A percentile compares a stretch with the other conserved stretches of the same genome.
Evolutionary conservation across 2,888 invertebrate genomes (phyloP).

Genomic region (Emmelina monodactyla): DNA sequence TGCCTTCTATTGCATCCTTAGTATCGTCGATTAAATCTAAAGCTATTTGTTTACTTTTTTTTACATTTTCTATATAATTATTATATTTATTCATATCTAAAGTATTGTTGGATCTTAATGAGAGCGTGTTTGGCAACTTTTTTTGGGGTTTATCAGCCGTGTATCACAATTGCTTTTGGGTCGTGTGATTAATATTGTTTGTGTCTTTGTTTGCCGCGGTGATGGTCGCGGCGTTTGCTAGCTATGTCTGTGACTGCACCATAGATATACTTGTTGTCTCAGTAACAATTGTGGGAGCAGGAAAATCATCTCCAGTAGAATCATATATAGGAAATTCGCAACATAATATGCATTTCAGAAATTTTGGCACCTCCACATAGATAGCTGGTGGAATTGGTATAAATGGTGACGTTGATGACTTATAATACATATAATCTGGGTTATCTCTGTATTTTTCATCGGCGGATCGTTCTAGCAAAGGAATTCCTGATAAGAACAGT

Average conservation of each 20-base stretch:
- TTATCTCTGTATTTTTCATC: constrained; percentile 90
- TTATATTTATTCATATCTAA: constrained; percentile 56
- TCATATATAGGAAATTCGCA: constrained; percentile 92
- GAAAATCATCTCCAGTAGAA: constrained; percentile 71
- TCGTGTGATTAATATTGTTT: constrained; percentile 11
- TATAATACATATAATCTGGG: constrained; percentile 87
- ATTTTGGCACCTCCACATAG: constrained; percentile 85
- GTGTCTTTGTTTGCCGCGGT: constrained; percentile 43
- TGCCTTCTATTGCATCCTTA: constrained; percentile 37
- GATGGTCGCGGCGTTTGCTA: constrained; percentile 57
- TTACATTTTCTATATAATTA: constrained; percentile 50
- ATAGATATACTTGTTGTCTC: constrained; percentile 76
- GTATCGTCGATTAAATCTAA: constrained; percentile 48
- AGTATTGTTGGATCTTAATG: constrained; percentile 51
- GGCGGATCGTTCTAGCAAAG: constrained; percentile 83
- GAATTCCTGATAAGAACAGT: constrained; percentile 90
- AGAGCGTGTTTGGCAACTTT: constrained; percentile 52
- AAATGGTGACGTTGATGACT: constrained; percentile 86
- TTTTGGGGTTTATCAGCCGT: constrained; percentile 46
- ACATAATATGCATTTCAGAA: constrained; percentile 83
- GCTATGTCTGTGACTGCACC: constrained; percentile 77
- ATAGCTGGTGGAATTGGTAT: constrained; percentile 88
- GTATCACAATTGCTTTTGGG: constrained; percentile 60
- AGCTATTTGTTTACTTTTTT: constrained; percentile 43
- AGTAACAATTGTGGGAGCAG: constrained; percentile 68